Percentiles rank a stretch among this genome's conserved stretches.
Evolutionary conservation across 2,113 vertebrate genomes (phyloP).

Genomic region (Oplegnathus fasciatus): DNA sequence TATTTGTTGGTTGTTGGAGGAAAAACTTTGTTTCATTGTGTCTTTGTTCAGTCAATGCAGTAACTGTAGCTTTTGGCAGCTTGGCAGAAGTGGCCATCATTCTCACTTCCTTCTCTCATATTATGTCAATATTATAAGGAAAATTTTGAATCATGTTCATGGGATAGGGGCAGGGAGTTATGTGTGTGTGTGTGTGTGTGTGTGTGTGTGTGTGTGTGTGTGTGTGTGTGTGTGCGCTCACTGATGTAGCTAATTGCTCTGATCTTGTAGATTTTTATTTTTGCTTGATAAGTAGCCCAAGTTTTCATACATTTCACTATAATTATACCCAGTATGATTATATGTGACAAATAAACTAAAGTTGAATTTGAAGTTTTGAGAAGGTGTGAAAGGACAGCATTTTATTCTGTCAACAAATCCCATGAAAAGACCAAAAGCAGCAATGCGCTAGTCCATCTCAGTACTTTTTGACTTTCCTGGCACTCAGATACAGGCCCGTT

Average conservation of each 20-base stretch:
- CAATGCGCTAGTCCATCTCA: background rate
- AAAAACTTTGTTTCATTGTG: background rate
- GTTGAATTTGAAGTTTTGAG: background rate
- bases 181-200: background rate
- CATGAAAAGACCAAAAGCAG: background rate
- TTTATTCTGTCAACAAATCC: background rate
- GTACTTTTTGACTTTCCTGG: too few species aligned
- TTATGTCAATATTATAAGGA: background rate
- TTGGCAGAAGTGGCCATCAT: background rate
- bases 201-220: background rate
- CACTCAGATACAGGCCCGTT: too few species aligned
- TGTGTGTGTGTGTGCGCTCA: too few species aligned
- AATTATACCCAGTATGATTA: too few species aligned
- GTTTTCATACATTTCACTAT: too few species aligned
- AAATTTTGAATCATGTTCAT: accelerated
- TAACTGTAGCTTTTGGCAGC: background rate
- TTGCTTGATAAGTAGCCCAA: background rate
- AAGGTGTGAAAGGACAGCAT: background rate
- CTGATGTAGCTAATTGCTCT: background rate
- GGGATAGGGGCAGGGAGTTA: too few species aligned
- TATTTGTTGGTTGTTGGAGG: background rate
- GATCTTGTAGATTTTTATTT: background rate
- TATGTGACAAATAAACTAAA: too few species aligned
- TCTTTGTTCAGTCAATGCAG: accelerated
- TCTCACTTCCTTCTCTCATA: accelerated